phyloP scores from a whole-genome alignment of 2,113 vertebrate genomes.

The Danio rerio region GRCz12tu NC_133197.1:13717501-13718000 shows the following conservation, averaged over 20 bases:
- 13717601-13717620: slow-evolving; percentile 11
- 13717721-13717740: background rate
- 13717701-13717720: slow-evolving; percentile 28
- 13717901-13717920: slow-evolving; percentile 7
- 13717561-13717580: background rate
- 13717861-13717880: background rate
- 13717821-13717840: background rate
- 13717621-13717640: slow-evolving; percentile 11
- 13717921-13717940: background rate
- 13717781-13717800: slow-evolving; percentile 1
- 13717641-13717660: slow-evolving; percentile 1
- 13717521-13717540: background rate
- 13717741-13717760: background rate
- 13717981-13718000: background rate
- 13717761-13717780: background rate
- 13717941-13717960: background rate
- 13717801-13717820: background rate
- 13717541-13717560: background rate
- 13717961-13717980: slow-evolving; percentile 3
- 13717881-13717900: background rate
- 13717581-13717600: background rate
- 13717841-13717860: slow-evolving; percentile 12
- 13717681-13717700: background rate
- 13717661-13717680: background rate
- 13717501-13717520: background rate